phyloP scores from a whole-genome alignment of 2,113 vertebrate genomes.

The Plotosus lineatus region DNA sequence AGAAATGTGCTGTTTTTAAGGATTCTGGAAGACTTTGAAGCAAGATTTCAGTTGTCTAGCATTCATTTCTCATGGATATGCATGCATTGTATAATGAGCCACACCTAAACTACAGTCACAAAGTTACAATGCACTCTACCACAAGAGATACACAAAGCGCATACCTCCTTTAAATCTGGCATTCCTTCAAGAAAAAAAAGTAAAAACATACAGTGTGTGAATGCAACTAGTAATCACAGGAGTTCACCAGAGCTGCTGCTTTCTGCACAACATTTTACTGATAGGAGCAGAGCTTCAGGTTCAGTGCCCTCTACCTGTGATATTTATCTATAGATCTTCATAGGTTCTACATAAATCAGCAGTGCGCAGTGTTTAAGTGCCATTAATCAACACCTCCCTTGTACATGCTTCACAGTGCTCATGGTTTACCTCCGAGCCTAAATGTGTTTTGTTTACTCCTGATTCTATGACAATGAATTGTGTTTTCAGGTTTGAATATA shows the following conservation, averaged over 20 bases:
- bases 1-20: neutral
- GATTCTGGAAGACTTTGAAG: neutral
- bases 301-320: neutral
- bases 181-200: neutral
- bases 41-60: neutral
- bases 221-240: neutral
- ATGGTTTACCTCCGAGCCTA: neutral
- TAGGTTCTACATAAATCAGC: neutral
- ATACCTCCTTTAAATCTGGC: neutral
- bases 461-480: neutral
- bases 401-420: neutral
- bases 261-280: neutral
- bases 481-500: neutral
- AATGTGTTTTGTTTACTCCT: constrained; percentile 10
- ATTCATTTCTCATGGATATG: neutral
- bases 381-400: constrained; percentile 17
- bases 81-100: neutral
- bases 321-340: neutral
- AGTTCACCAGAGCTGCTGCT: neutral
- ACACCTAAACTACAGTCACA: neutral
- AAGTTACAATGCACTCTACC: neutral
- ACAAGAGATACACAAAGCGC: neutral
- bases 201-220: neutral
- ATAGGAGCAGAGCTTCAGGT: neutral
- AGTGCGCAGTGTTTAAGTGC: neutral